Conservation (phyloP, 2,113 vertebrate species). For the Nerophis ophidion region DNA sequence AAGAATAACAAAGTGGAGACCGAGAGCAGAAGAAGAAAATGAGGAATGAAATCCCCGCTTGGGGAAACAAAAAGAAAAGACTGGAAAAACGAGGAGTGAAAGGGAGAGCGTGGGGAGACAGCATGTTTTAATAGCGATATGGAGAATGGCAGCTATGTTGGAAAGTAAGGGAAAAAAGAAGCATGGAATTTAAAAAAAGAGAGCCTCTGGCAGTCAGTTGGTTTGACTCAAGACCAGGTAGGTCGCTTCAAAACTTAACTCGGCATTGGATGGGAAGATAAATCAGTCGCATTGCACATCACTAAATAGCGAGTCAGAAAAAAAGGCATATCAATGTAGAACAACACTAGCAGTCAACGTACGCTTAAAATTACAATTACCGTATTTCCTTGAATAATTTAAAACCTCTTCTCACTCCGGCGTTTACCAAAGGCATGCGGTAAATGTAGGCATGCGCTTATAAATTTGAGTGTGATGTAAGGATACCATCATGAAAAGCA, state of each 20-base stretch:
- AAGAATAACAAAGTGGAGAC: slow-evolving; percentile 19
- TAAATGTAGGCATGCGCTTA: no score
- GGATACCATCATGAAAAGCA: no score
- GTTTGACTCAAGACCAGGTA: slow-evolving; percentile 22
- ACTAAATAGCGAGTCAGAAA: no score
- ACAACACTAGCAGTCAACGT: no score
- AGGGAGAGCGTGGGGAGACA: background rate
- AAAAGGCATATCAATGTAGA: no score
- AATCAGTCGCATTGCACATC: no score
- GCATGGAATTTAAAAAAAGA: slow-evolving; percentile 25
- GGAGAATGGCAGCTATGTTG: slow-evolving; percentile 7
- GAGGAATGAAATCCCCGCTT: background rate
- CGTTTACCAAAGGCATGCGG: no score
- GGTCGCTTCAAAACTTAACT: slow-evolving; percentile 12
- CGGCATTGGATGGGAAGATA: no score
- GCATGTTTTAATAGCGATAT: slow-evolving; percentile 28
- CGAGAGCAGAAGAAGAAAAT: background rate
- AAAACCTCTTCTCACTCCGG: no score
- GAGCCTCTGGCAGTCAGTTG: slow-evolving; percentile 31
- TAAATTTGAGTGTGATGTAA: no score
- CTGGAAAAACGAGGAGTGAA: background rate
- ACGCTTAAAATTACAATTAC: no score
- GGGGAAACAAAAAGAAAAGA: background rate
- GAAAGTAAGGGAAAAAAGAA: slow-evolving; percentile 35
- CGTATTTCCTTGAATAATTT: no score